phyloP scores from a whole-genome alignment of 2,797 vertebrate genomes.

The Coilia nasus region DNA sequence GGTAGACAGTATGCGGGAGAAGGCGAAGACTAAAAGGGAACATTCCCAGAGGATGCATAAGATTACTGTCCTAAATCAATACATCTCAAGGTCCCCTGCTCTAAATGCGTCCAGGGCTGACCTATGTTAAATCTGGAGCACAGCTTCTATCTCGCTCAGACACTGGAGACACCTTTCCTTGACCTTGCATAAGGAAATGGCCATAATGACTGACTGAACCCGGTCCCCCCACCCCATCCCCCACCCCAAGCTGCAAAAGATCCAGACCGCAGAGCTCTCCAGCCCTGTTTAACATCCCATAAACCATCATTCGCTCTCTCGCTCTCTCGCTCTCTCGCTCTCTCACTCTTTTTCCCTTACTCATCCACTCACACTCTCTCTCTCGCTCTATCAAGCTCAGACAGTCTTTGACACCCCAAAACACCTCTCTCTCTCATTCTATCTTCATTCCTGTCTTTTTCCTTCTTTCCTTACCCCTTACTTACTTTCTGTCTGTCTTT shows the following conservation, averaged over 20 bases:
- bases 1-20: neutral
- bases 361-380: neutral
- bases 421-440: neutral
- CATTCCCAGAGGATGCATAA: slow-evolving; percentile 56
- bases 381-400: neutral
- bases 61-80: slow-evolving; percentile 67
- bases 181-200: slow-evolving; percentile 17
- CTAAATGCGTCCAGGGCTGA: slow-evolving; percentile 60
- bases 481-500: neutral
- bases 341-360: neutral
- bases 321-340: neutral
- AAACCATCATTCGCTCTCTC: neutral
- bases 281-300: neutral
- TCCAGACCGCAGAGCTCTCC: slow-evolving; percentile 23
- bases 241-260: slow-evolving; percentile 21
- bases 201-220: neutral
- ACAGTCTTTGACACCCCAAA: neutral
- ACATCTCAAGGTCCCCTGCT: slow-evolving; percentile 64
- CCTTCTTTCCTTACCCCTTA: neutral
- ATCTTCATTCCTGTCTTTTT: neutral
- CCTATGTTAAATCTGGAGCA: slow-evolving; percentile 53
- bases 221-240: slow-evolving; percentile 34
- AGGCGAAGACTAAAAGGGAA: slow-evolving; percentile 28
- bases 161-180: neutral
- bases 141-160: slow-evolving; percentile 27